These are phyloP conservation scores for Ctenopoma multispine DNA, from an alignment of 2,797 vertebrate species.

Conservation along the genomic window DNA sequence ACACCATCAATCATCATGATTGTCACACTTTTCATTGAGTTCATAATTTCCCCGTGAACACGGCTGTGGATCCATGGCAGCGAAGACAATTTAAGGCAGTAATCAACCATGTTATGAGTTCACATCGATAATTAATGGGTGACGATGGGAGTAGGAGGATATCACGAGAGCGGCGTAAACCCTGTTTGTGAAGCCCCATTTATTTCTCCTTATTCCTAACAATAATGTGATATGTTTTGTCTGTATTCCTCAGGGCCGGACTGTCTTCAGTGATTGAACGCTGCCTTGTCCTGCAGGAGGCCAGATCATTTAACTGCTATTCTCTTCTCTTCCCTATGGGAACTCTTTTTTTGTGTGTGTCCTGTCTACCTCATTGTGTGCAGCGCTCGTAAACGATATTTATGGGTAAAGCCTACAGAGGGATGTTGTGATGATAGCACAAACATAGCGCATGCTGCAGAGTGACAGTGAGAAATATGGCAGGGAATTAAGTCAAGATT, in stretches of 20 bases:
- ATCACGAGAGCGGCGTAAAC: slow-evolving; percentile 40
- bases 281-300: slow-evolving; percentile 75
- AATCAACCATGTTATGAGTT: slow-evolving; percentile 75
- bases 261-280: slow-evolving; percentile 79
- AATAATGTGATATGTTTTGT: slow-evolving; percentile 63
- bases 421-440: slow-evolving; percentile 54
- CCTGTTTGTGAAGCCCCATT: slow-evolving; percentile 48
- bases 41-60: slow-evolving; percentile 69
- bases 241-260: slow-evolving; percentile 62
- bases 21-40: slow-evolving; percentile 73
- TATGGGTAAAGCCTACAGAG: slow-evolving; percentile 56
- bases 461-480: slow-evolving; percentile 65
- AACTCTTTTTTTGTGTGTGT: slow-evolving; percentile 38
- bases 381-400: slow-evolving; percentile 70
- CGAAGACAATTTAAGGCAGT: slow-evolving; percentile 69
- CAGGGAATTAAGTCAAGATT: slow-evolving; percentile 58
- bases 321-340: slow-evolving; percentile 60
- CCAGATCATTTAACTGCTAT: slow-evolving; percentile 78
- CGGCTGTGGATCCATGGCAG: slow-evolving; percentile 31
- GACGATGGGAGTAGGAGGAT: slow-evolving; percentile 16
- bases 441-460: slow-evolving; percentile 56
- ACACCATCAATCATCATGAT: slow-evolving; percentile 70
- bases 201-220: slow-evolving; percentile 64
- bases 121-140: slow-evolving; percentile 69
- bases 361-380: slow-evolving; percentile 59